Evolutionary conservation across 2,888 invertebrate species (phyloP).

Genomic region (Polietes domitor): DNA sequence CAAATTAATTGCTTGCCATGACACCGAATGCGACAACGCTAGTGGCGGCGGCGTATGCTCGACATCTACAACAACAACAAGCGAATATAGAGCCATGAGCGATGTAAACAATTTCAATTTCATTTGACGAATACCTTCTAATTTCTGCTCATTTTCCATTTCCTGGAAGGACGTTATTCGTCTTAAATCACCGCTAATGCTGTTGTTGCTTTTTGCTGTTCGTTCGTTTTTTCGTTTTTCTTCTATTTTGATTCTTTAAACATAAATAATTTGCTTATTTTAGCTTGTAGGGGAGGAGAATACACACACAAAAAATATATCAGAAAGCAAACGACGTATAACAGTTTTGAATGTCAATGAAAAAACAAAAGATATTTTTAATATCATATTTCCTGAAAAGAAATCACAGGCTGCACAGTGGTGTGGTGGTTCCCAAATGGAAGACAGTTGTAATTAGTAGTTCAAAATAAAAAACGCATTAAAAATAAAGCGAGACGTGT

Average conservation of each 20-base stretch:
- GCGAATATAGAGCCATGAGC: background rate
- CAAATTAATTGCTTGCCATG: background rate
- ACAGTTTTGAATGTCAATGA: background rate
- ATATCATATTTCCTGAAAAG: no score
- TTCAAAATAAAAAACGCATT: no score
- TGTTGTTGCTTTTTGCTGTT: background rate
- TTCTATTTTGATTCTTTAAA: background rate
- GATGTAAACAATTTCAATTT: background rate
- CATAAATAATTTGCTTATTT: background rate
- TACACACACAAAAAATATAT: background rate
- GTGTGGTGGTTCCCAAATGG: no score
- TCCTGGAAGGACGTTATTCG: background rate
- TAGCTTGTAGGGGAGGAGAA: background rate
- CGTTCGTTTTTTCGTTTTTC: no score
- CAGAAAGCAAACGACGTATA: background rate
- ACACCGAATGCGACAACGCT: background rate
- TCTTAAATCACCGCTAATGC: background rate
- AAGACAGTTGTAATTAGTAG: no score
- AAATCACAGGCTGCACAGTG: no score
- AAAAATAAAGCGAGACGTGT: no score
- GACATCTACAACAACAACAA: background rate
- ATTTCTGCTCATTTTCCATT: background rate
- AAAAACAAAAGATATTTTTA: no score
- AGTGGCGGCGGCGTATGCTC: background rate
- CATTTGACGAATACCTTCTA: background rate